Conservation (phyloP, 35 echinoderm and acorn worm species). For the Patiria miniata region DNA sequence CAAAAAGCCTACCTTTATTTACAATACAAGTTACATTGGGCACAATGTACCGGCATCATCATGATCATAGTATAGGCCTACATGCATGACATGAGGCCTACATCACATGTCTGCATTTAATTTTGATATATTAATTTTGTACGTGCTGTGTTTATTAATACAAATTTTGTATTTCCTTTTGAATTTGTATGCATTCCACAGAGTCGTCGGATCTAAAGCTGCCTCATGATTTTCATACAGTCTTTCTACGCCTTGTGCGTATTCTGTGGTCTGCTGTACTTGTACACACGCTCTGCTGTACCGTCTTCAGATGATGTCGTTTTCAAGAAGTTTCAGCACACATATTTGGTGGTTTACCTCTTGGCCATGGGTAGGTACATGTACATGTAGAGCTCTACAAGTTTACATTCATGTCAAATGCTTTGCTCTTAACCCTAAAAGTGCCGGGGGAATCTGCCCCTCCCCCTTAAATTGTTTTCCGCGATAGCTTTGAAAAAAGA, state of each 20-base stretch:
- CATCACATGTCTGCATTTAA: too few relatives aligned
- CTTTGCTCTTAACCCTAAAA: neutral
- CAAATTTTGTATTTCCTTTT: neutral
- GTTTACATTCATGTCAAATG: neutral
- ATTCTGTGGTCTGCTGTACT: slow-evolving; percentile 30
- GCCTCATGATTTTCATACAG: slow-evolving; percentile 37
- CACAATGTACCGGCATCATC: too few relatives aligned
- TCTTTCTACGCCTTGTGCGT: slow-evolving; percentile 30
- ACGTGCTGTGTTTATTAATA: neutral
- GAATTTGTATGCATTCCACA: neutral
- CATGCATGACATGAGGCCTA: too few relatives aligned
- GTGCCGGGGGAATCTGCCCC: neutral
- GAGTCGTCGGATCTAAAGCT: neutral
- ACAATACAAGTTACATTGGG: too few relatives aligned
- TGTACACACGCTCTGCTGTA: slow-evolving; percentile 36
- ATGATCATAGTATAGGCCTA: too few relatives aligned
- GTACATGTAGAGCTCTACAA: neutral
- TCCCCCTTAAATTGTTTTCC: too few relatives aligned
- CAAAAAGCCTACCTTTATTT: too few relatives aligned
- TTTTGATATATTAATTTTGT: neutral
- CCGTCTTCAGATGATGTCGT: slow-evolving; percentile 23
- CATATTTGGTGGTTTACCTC: slow-evolving; percentile 44
- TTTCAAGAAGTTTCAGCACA: slow-evolving; percentile 54
- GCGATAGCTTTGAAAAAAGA: too few relatives aligned
- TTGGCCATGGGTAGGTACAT: slow-evolving; percentile 55